These are phyloP conservation scores for Schrankia costaestrigalis DNA, from an alignment of 2,888 invertebrate species.

Conservation along the genomic window DNA sequence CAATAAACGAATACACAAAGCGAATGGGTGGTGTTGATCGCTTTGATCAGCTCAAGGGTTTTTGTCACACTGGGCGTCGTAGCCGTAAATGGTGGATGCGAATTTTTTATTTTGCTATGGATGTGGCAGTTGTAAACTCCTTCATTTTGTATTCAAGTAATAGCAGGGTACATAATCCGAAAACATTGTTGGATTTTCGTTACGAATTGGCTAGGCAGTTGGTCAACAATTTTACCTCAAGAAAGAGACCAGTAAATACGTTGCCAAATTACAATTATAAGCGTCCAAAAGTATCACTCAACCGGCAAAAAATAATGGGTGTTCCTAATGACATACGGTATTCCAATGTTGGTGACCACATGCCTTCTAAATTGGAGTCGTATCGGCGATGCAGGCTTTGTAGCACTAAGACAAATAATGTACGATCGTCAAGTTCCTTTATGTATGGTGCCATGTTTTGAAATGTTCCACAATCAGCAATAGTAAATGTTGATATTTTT, in stretches of 20 bases:
- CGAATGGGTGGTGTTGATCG: too few species aligned
- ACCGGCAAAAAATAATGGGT: conserved; percentile 1
- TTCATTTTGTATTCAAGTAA: background rate
- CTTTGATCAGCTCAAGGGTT: background rate
- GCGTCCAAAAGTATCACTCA: background rate
- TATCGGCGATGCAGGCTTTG: conserved; percentile 1
- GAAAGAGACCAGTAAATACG: background rate
- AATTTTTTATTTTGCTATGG: background rate
- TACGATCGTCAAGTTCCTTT: background rate
- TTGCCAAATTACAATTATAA: background rate
- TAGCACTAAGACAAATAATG: conserved; percentile 3
- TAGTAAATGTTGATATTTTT: background rate
- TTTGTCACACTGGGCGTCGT: background rate
- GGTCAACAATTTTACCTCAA: background rate
- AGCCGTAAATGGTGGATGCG: background rate
- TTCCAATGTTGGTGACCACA: conserved; percentile 2
- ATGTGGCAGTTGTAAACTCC: background rate
- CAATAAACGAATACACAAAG: background rate
- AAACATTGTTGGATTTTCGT: background rate
- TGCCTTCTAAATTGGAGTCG: conserved; percentile 1
- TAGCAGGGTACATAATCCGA: background rate
- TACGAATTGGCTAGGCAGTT: background rate
- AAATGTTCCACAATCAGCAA: background rate
- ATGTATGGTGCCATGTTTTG: background rate
- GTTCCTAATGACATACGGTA: conserved; percentile 2